phyloP scores from a whole-genome alignment of 2,113 vertebrate genomes.

The Microcebus lehilahytsara region DNA sequence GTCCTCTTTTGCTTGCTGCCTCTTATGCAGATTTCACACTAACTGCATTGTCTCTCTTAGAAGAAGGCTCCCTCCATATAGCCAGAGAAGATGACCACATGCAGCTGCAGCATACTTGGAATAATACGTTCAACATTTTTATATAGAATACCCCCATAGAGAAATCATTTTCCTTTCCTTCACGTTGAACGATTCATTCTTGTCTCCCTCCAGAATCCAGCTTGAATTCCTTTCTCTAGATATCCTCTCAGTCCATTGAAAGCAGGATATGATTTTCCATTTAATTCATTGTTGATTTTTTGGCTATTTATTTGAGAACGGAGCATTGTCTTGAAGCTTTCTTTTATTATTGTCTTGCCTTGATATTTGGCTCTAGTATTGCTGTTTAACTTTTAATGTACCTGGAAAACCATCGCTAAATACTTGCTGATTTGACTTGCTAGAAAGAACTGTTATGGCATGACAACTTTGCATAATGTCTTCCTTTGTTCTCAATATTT shows the following conservation, averaged over 20 bases:
- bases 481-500: background rate
- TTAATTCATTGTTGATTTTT: background rate
- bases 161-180: background rate
- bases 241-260: background rate
- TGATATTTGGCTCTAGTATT: background rate
- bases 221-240: background rate
- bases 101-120: background rate
- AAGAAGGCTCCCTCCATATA: background rate
- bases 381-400: background rate
- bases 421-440: background rate
- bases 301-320: background rate
- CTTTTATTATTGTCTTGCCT: background rate
- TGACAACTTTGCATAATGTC: background rate
- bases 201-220: background rate
- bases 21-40: background rate
- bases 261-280: background rate
- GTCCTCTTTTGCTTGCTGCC: background rate
- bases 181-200: background rate
- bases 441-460: background rate
- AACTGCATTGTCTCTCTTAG: background rate
- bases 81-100: background rate
- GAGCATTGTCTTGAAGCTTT: background rate
- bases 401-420: background rate
- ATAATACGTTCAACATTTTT: background rate
- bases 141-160: background rate